Conservation (phyloP, 2,797 vertebrate species). For the Pseudochirops corinnae region DNA sequence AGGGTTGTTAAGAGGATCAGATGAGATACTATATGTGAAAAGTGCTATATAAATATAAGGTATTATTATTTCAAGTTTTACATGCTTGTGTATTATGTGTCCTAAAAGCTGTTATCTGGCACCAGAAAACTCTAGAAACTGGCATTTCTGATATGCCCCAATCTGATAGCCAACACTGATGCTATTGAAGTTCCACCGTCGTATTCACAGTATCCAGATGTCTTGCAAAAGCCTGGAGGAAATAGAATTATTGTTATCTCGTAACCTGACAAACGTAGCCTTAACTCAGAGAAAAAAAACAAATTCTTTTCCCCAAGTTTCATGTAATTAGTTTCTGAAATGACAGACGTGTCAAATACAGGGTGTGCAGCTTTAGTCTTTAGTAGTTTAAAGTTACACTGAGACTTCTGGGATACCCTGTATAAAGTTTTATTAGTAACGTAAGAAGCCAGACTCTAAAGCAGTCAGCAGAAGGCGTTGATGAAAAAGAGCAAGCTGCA, state of each 20-base stretch:
- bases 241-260: constrained; percentile 21
- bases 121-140: constrained; percentile 50
- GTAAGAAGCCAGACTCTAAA: constrained; percentile 31
- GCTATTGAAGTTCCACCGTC: constrained; percentile 34
- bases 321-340: neutral
- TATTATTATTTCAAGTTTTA: neutral
- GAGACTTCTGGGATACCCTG: constrained; percentile 4
- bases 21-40: neutral
- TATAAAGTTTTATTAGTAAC: constrained; percentile 55
- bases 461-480: constrained; percentile 33
- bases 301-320: constrained; percentile 31
- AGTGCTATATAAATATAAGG: neutral
- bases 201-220: neutral
- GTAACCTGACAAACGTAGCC: constrained; percentile 44
- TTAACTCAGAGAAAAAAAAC: constrained; percentile 44
- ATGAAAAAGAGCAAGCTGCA: constrained; percentile 42
- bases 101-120: constrained; percentile 45
- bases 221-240: constrained; percentile 39
- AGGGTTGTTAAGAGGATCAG: neutral
- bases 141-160: constrained; percentile 39
- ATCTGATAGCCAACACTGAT: constrained; percentile 22
- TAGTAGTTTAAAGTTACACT: neutral
- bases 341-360: neutral
- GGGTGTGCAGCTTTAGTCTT: neutral
- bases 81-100: neutral